Percentiles rank a stretch among this genome's conserved stretches.
Evolutionary conservation across 1,140 invertebrate species (phyloP).

Genomic region (Diprion similis): DNA sequence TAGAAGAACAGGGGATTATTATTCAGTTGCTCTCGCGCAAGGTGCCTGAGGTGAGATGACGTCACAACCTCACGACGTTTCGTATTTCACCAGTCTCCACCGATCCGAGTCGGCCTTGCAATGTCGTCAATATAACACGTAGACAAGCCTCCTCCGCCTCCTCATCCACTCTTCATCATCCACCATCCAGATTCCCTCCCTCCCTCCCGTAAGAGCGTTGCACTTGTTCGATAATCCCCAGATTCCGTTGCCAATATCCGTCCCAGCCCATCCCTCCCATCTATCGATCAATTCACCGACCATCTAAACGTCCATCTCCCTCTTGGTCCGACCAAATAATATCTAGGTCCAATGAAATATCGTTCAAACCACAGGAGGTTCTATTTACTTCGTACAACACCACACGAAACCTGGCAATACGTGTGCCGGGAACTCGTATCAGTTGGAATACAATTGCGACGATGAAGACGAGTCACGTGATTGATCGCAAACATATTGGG

Average conservation of each 20-base stretch:
- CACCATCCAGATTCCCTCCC: neutral
- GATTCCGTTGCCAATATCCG: constrained; percentile 3
- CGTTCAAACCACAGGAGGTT: too few species aligned
- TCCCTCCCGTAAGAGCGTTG: constrained; percentile 2
- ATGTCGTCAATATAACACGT: neutral
- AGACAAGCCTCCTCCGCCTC: neutral
- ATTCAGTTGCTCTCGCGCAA: too few species aligned
- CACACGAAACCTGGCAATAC: too few species aligned
- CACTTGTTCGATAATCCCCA: neutral
- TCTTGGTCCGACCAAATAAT: too few species aligned
- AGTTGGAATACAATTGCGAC: too few species aligned
- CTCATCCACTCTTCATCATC: neutral
- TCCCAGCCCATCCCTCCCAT: neutral
- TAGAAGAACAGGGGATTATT: too few species aligned
- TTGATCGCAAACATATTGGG: too few species aligned
- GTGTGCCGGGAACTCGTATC: too few species aligned
- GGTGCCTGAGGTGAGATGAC: neutral
- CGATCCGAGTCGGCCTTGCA: neutral
- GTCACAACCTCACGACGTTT: neutral
- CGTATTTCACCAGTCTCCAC: neutral
- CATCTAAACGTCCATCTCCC: too few species aligned
- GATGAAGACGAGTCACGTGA: too few species aligned
- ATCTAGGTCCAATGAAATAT: too few species aligned
- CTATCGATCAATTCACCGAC: neutral
- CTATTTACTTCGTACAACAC: too few species aligned